Conservation (phyloP, 1,140 invertebrate genomes). For the Acromyrmex charruanus region DNA sequence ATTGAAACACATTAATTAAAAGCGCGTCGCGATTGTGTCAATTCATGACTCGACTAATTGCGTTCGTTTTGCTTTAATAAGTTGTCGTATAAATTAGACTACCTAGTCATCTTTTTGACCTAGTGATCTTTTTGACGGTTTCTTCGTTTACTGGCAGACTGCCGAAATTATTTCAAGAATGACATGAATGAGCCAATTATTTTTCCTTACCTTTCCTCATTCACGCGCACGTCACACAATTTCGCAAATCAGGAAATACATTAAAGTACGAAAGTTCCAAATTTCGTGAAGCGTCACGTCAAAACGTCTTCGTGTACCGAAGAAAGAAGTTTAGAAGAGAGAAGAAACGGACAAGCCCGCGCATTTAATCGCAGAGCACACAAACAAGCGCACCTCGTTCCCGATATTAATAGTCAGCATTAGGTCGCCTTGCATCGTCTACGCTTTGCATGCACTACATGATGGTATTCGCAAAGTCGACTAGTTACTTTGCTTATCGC, state of each 20-base stretch:
- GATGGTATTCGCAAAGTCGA: neutral
- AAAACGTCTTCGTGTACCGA: neutral
- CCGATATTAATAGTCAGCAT: slow-evolving; percentile 53
- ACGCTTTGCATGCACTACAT: slow-evolving; percentile 4
- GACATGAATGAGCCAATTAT: slow-evolving; percentile 31
- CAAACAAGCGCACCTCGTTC: slow-evolving; percentile 29
- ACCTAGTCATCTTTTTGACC: neutral
- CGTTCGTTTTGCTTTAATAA: slow-evolving; percentile 21
- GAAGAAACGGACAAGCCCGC: neutral
- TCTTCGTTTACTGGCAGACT: slow-evolving; percentile 11
- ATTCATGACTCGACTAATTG: neutral
- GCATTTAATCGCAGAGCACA: neutral
- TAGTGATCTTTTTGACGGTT: neutral
- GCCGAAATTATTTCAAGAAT: slow-evolving; percentile 58
- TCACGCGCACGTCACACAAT: neutral
- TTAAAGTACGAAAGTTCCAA: neutral
- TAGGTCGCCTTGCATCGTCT: slow-evolving; percentile 31
- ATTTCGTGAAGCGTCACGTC: neutral
- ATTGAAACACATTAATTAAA: slow-evolving; percentile 9
- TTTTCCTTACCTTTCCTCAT: neutral
- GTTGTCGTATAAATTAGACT: neutral
- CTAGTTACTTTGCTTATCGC: slow-evolving; percentile 48
- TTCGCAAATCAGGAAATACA: neutral
- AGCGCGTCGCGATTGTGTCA: slow-evolving; percentile 6
- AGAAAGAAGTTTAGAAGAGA: neutral